These are phyloP conservation scores for Meiosimyza platycephala DNA, from an alignment of 2,888 invertebrate species.

Conservation along the genomic window DNA sequence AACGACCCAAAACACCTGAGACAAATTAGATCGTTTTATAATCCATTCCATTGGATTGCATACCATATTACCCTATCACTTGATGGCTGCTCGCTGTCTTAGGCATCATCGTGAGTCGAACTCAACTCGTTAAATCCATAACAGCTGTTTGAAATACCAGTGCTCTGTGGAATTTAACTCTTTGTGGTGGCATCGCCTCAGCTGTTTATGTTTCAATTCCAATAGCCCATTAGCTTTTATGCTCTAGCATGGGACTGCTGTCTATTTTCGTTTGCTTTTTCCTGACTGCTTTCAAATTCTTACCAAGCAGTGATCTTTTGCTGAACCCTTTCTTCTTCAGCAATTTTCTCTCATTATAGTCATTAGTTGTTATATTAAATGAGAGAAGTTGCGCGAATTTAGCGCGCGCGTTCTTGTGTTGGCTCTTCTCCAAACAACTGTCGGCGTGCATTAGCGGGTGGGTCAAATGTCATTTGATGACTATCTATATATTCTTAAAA, in stretches of 20 bases:
- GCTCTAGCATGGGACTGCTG: not conserved
- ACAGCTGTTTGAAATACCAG: slow-evolving; percentile 28
- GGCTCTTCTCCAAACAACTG: not conserved
- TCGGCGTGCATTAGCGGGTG: not conserved
- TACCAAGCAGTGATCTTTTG: slow-evolving; percentile 19
- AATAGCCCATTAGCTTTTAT: not conserved
- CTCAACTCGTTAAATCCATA: slow-evolving; percentile 29
- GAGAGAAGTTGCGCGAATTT: slow-evolving; percentile 11
- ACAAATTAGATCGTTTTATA: slow-evolving; percentile 56
- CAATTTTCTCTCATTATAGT: slow-evolving; percentile 28
- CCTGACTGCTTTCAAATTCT: slow-evolving; percentile 8
- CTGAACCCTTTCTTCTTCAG: slow-evolving; percentile 26
- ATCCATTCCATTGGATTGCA: slow-evolving; percentile 7
- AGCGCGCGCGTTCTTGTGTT: not conserved
- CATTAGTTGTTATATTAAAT: slow-evolving; percentile 29
- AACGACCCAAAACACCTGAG: slow-evolving; percentile 50
- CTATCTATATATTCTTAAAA: not conserved
- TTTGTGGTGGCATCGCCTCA: slow-evolving; percentile 15
- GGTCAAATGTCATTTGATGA: slow-evolving; percentile 5
- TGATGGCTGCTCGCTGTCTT: slow-evolving; percentile 31
- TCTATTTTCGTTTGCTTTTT: not conserved
- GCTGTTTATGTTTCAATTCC: not conserved
- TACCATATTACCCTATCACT: slow-evolving; percentile 32
- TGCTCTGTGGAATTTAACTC: slow-evolving; percentile 11
- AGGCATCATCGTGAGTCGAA: slow-evolving; percentile 10